These are phyloP conservation scores for Porites divaricata DNA, from an alignment of 92 coral and sea anemone species.

Conservation along the genomic window DNA sequence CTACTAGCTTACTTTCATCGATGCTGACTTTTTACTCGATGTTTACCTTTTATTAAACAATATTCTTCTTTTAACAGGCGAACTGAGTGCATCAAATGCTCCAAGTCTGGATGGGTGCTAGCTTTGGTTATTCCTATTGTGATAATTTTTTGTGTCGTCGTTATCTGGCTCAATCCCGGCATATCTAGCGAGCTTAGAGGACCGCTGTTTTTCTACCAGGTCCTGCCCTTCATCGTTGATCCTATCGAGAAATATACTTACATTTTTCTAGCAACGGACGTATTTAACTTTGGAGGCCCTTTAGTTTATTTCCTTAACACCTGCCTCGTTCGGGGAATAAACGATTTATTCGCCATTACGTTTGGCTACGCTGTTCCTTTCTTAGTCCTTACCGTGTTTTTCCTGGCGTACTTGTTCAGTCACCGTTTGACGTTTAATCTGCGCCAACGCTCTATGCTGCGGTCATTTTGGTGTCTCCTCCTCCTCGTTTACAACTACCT, in stretches of 20 bases:
- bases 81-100: conserved; percentile 67
- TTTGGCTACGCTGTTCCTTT: conserved; percentile 73
- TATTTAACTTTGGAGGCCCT: conserved; percentile 88
- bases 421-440: conserved; percentile 69
- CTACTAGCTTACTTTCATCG: too few relatives aligned
- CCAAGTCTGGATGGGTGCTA: conserved; percentile 66
- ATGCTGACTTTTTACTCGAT: too few relatives aligned
- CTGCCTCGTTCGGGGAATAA: conserved; percentile 62
- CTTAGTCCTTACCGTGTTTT: conserved; percentile 65
- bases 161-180: conserved; percentile 92
- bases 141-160: conserved; percentile 57
- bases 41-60: too few relatives aligned
- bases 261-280: conserved; percentile 60
- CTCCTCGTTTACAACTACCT: conserved; percentile 83
- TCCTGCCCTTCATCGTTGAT: conserved; percentile 76
- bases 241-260: conserved; percentile 60
- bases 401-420: conserved; percentile 73
- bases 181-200: conserved; percentile 93
- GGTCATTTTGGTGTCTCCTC: conserved; percentile 87
- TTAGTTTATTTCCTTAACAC: conserved; percentile 72
- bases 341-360: conserved; percentile 66
- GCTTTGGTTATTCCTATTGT: conserved; percentile 76
- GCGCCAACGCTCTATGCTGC: conserved; percentile 74
- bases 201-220: conserved; percentile 88
- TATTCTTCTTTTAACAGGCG: conserved; percentile 52